These are phyloP conservation scores for Threskiornis aethiopicus DNA, from an alignment of 2,797 vertebrate species.

Conservation along the genomic window DNA sequence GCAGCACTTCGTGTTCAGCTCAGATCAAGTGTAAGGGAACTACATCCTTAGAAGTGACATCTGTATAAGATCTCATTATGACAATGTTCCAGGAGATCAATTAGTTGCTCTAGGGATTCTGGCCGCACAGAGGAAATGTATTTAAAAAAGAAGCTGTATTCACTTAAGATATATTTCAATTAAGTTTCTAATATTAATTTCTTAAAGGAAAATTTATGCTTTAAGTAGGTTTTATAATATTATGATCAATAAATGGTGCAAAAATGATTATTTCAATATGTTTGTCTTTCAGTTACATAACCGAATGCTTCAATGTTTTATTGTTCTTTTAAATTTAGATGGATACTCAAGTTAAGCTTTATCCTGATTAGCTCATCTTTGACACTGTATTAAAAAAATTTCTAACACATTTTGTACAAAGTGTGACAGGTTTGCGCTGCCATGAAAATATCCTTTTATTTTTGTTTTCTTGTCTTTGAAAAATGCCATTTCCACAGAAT, in stretches of 20 bases:
- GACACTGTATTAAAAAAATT: slow-evolving; percentile 62
- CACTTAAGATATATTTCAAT: neutral
- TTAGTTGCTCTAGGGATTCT: neutral
- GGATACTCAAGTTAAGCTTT: slow-evolving; percentile 67
- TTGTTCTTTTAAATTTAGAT: slow-evolving; percentile 13
- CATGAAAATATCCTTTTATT: neutral
- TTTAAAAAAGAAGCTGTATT: neutral
- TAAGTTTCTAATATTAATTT: neutral
- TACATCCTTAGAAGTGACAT: neutral
- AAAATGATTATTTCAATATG: neutral
- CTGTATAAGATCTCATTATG: neutral
- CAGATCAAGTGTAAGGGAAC: neutral
- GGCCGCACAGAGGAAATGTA: neutral
- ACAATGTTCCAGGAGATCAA: neutral
- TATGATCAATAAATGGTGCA: neutral
- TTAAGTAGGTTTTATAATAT: neutral
- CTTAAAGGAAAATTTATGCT: neutral
- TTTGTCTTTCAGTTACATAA: neutral
- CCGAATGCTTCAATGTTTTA: neutral
- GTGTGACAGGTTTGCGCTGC: neutral
- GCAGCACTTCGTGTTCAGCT: neutral
- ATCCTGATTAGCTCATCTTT: slow-evolving; percentile 57
- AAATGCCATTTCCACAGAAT: slow-evolving; percentile 48
- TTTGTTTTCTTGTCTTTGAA: slow-evolving; percentile 44
- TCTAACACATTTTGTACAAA: slow-evolving; percentile 53